These are phyloP conservation scores for Mercenaria mercenaria DNA, from an alignment of 1,140 invertebrate species.

Conservation along the genomic window DNA sequence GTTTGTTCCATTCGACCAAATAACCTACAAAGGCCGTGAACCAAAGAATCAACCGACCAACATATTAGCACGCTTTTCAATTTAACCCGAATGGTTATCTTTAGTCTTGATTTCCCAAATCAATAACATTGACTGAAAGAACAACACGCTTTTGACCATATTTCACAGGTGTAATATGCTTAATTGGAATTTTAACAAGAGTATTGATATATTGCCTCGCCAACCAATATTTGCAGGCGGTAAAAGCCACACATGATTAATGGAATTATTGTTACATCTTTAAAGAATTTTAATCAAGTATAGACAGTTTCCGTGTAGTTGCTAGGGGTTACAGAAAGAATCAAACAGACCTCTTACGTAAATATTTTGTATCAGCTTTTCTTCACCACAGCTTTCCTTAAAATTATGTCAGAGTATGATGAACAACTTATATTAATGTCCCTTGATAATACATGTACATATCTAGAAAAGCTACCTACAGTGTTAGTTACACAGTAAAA, in stretches of 20 bases:
- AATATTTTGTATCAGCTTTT: no score
- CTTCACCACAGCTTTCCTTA: no score
- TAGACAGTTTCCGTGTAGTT: not conserved
- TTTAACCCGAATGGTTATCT: not conserved
- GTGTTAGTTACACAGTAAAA: no score
- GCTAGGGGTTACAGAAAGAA: not conserved
- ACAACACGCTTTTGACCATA: not conserved
- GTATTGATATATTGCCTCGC: constrained; percentile 6
- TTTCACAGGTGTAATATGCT: not conserved
- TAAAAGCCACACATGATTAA: constrained; percentile 16
- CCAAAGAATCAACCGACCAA: no score
- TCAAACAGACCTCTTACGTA: not conserved
- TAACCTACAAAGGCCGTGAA: no score
- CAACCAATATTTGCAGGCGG: constrained; percentile 3
- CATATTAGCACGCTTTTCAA: no score
- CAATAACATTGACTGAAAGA: constrained; percentile 18
- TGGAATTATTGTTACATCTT: constrained; percentile 14
- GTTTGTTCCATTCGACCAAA: no score
- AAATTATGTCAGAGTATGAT: no score
- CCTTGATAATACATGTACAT: no score
- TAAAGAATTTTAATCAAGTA: not conserved
- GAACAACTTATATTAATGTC: no score
- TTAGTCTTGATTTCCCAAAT: no score
- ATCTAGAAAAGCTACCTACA: no score
- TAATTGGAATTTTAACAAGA: constrained; percentile 27